These are phyloP conservation scores for Turritopsis dohrnii DNA, from an alignment of 30 jellyfish, hydroid and myxozoan species.

Conservation along the genomic window DNA sequence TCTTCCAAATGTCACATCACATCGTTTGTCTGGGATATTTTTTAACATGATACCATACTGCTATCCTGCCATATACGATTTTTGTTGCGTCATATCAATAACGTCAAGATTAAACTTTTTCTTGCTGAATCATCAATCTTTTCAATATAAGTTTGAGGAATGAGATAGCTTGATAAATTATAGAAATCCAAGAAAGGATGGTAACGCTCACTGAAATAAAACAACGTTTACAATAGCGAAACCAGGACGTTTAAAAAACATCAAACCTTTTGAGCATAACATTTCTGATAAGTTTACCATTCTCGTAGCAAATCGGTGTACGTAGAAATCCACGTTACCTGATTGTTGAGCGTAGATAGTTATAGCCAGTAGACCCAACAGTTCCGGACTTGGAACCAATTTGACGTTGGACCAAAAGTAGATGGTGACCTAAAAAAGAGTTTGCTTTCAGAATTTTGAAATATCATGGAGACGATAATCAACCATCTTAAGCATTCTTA, in stretches of 20 bases:
- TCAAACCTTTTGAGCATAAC: too few species aligned
- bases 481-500: too few species aligned
- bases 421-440: constrained; percentile 49
- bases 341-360: constrained; percentile 62
- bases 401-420: constrained; percentile 69
- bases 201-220: constrained; percentile 57
- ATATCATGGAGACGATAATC: background rate
- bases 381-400: constrained; percentile 65
- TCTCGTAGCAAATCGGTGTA: too few species aligned
- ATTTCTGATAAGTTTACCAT: too few species aligned
- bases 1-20: too few species aligned
- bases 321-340: constrained; percentile 38
- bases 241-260: too few species aligned
- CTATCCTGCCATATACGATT: background rate
- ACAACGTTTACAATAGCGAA: too few species aligned
- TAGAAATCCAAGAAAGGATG: constrained; percentile 57
- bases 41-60: background rate
- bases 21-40: too few species aligned
- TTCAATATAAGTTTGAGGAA: constrained; percentile 50
- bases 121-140: constrained; percentile 43
- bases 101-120: constrained; percentile 5
- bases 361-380: constrained; percentile 75
- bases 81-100: background rate
- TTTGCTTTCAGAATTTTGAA: background rate
- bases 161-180: constrained; percentile 60